Evolutionary conservation across 2,888 invertebrate genomes (phyloP), one percentile per base, ranked within the genome.

Genomic region (Habroteleia sp.): DNA sequence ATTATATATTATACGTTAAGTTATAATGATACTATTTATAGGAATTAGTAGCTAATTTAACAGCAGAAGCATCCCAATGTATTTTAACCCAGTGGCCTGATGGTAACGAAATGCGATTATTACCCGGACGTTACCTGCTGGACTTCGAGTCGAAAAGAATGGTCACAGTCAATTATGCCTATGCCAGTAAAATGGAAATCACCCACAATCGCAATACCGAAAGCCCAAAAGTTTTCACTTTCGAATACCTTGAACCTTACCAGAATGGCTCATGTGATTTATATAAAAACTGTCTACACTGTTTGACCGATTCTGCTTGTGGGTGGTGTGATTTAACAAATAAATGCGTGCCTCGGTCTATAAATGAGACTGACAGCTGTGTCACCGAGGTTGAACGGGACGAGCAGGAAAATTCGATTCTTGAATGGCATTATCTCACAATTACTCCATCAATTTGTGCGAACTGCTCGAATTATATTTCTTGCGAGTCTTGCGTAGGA

Each of bases 311-410:
- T 88, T 94, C 95, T 0, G 92, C 93, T 8, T 98, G 98, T 84
- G 96, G 96, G 0, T 98, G 98, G 97, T 98, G 97, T 85, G 94
- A 95, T 74, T 86, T 94, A 5, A 93, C 92, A n/a, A 90, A 91
- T 76, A 90, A 81, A 50, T 96, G 96, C 85, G 91, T 96, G 77
- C 89, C 92, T 3, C 91, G 95, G 23, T 89, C 90, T 7, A 89
- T 91, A 0, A 93, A 95, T 80, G 95, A 96, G 86, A 92, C 90
- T 2, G 89, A 90, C 31, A 91, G 89, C 33, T 94, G 94, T 82
- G 82, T 88, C 0, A 85, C 87, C 3, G 90, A 90, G 31, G 90
- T 91, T 6, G 91, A 92, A 60, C 78, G 74, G 58, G 85, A 86
- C 27, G 89, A 90, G 16, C 90, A 90, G 44, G 93, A 93, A 79